A percentile compares a stretch with the other conserved stretches of the same genome.
These are phyloP conservation scores for Elysia crispata DNA, from an alignment of 2,888 invertebrate genomes.

Conservation along the genomic window DNA sequence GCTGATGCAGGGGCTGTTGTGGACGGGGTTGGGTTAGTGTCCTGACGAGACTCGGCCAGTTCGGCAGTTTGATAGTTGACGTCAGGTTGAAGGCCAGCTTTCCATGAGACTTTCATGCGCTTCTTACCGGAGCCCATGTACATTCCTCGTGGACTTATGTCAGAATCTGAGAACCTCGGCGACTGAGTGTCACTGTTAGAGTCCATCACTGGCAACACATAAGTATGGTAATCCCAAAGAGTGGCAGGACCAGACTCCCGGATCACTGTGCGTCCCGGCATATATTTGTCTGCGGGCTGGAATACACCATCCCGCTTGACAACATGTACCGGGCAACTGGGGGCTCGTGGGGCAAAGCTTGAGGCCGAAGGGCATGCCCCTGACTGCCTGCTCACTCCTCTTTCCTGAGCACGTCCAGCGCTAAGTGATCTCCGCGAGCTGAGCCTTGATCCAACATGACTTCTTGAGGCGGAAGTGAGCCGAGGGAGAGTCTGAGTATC, in stretches of 20 bases:
- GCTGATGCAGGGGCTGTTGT: neutral
- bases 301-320: slow-evolving; percentile 46
- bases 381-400: too few species aligned
- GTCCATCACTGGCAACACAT: slow-evolving; percentile 5
- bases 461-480: too few species aligned
- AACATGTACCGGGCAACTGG: slow-evolving; percentile 6
- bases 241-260: neutral
- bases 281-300: slow-evolving; percentile 45
- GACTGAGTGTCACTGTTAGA: neutral
- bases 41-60: neutral
- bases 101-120: slow-evolving; percentile 6
- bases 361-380: neutral
- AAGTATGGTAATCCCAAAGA: slow-evolving; percentile 2
- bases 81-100: neutral
- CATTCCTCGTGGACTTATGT: neutral
- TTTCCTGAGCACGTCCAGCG: too few species aligned
- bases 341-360: neutral
- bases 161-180: too few species aligned
- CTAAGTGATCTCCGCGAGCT: too few species aligned
- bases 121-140: neutral
- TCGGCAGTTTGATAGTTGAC: neutral
- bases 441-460: too few species aligned
- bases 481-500: too few species aligned
- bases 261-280: slow-evolving; percentile 14
- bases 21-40: neutral